Conservation (phyloP, 2,113 vertebrate genomes). For the Chloebia gouldiae region DNA sequence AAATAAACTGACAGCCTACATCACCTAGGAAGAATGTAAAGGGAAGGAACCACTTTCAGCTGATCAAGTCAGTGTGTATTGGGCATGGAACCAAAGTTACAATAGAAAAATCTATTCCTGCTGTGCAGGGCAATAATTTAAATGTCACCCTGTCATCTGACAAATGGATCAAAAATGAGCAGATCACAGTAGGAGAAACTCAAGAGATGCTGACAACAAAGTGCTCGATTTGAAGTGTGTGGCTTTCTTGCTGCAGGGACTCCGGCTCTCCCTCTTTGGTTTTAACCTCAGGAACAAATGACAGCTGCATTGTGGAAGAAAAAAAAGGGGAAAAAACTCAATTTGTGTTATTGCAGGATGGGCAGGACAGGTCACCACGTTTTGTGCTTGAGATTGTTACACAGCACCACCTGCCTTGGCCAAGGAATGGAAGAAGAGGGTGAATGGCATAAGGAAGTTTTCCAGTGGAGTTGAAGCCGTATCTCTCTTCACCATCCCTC, state of each 20-base stretch:
- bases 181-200: conserved; percentile 63
- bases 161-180: conserved; percentile 44
- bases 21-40: conserved; percentile 44
- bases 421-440: not conserved
- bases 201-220: conserved; percentile 68
- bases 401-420: not conserved
- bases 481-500: not conserved
- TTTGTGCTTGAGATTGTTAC: not conserved
- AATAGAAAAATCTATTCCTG: conserved; percentile 87
- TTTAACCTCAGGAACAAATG: conserved; percentile 81
- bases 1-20: conserved; percentile 54
- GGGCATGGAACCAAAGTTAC: conserved; percentile 89
- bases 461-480: conserved; percentile 15
- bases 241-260: conserved; percentile 71
- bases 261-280: conserved; percentile 65
- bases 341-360: not conserved
- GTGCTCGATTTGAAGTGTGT: conserved; percentile 56
- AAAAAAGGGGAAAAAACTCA: not conserved
- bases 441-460: not conserved
- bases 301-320: conserved; percentile 46
- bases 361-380: not conserved
- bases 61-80: conserved; percentile 74
- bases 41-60: conserved; percentile 66
- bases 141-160: conserved; percentile 69
- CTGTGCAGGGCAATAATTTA: conserved; percentile 88